A percentile compares a stretch with the other conserved stretches of the same genome.
Evolutionary conservation across 1,140 invertebrate genomes (phyloP).

Genomic region (Saxidomus purpurata): DNA sequence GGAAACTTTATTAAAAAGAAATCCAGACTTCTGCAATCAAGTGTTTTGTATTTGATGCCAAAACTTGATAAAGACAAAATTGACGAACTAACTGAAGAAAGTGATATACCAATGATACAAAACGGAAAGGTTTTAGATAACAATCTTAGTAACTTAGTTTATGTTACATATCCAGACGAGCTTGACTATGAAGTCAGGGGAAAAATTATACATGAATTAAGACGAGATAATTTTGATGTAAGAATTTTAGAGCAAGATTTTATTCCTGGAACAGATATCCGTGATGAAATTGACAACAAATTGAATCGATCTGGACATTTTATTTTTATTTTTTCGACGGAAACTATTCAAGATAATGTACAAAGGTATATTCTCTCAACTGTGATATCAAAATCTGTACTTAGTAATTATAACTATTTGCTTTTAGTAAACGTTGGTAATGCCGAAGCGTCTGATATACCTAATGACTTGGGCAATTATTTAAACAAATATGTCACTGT

Average conservation of each 20-base stretch:
- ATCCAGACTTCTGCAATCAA: neutral
- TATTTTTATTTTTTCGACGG: neutral
- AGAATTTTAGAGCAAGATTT: neutral
- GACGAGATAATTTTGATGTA: neutral
- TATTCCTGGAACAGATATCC: neutral
- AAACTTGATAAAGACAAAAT: neutral
- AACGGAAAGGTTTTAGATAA: neutral
- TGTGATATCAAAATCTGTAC: neutral
- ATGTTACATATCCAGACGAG: neutral
- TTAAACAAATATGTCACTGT: neutral
- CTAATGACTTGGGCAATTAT: neutral
- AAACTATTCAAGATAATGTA: neutral
- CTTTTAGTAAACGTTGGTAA: neutral
- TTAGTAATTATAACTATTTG: neutral
- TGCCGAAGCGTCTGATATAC: neutral
- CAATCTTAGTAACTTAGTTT: neutral
- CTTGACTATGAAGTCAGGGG: neutral
- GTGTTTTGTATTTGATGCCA: neutral
- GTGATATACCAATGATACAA: neutral
- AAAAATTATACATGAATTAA: neutral
- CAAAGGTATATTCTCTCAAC: neutral
- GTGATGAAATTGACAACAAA: neutral
- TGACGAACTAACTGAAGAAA: neutral
- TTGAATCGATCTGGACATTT: neutral
- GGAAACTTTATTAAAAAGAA: neutral